phyloP scores from a whole-genome alignment of 2,797 vertebrate genomes.

The Acipenser oxyrinchus region DNA sequence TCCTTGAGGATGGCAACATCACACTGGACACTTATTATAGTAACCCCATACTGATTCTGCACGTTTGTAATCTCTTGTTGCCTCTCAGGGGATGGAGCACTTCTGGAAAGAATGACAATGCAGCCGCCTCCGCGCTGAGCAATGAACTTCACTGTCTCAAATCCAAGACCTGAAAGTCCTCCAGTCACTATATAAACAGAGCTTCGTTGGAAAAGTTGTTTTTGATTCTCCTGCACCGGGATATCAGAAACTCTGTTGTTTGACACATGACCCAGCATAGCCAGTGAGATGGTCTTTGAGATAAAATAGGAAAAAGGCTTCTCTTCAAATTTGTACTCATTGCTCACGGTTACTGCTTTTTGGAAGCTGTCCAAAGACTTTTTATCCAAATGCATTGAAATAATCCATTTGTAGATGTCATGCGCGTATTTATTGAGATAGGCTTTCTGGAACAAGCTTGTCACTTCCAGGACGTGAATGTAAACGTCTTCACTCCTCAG shows the following conservation, averaged over 20 bases:
- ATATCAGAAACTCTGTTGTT: conserved; percentile 44
- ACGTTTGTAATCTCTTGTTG: conserved; percentile 53
- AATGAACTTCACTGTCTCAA: conserved; percentile 78
- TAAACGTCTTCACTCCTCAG: conserved; percentile 41
- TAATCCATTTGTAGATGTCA: conserved; percentile 55
- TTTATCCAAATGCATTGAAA: conserved; percentile 44
- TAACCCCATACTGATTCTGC: conserved; percentile 39
- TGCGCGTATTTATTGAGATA: conserved; percentile 47
- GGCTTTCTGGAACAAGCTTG: conserved; percentile 61
- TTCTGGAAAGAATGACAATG: conserved; percentile 69
- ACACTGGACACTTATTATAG: conserved; percentile 56
- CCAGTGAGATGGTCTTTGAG: conserved; percentile 49
- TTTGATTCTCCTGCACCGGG: conserved; percentile 27
- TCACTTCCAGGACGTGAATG: conserved; percentile 53
- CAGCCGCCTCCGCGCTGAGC: conserved; percentile 56
- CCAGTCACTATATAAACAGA: conserved; percentile 72
- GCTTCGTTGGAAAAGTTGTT: conserved; percentile 53
- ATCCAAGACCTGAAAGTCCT: conserved; percentile 76
- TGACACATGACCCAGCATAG: conserved; percentile 43
- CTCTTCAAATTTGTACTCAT: conserved; percentile 2
- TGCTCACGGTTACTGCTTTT: conserved; percentile 10
- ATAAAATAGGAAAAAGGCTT: conserved; percentile 60
- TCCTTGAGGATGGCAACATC: conserved; percentile 54
- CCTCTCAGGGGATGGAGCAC: conserved; percentile 42
- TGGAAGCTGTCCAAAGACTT: conserved; percentile 39